A percentile compares a stretch with the other conserved stretches of the same genome.
Evolutionary conservation across 2,797 vertebrate genomes (phyloP).

Genomic region (Pseudochromis fuscus): DNA sequence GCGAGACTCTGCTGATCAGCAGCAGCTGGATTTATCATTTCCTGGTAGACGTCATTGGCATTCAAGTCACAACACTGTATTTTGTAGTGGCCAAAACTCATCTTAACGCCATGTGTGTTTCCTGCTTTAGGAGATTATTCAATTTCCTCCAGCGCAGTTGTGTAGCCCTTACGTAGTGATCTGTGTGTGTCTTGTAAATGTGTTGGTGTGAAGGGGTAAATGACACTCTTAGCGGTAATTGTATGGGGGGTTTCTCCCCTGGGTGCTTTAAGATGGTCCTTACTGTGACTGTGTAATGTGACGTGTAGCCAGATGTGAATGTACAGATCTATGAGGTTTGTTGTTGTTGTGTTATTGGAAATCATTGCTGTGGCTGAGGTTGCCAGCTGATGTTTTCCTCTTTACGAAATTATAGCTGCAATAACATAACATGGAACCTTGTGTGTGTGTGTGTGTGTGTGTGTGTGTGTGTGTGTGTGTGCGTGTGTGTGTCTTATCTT

Average conservation of each 20-base stretch:
- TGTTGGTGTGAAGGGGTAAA: constrained; percentile 20
- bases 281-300: background rate
- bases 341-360: constrained; percentile 19
- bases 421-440: background rate
- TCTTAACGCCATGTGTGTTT: background rate
- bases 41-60: constrained; percentile 1
- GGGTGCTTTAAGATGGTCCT: constrained; percentile 18
- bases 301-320: constrained; percentile 7
- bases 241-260: constrained; percentile 23
- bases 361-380: constrained; percentile 16
- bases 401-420: background rate
- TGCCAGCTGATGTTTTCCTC: constrained; percentile 1
- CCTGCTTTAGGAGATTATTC: background rate
- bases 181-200: background rate
- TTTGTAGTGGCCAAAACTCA: background rate
- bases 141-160: background rate
- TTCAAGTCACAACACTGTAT: constrained; percentile 8
- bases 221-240: constrained; percentile 34
- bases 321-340: background rate
- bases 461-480: background rate
- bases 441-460: constrained; percentile 3
- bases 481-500: background rate
- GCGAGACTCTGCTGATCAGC: constrained; percentile 4
- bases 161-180: constrained; percentile 3
- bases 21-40: constrained; percentile 20